phyloP scores from a whole-genome alignment of 1,140 invertebrate species.

The Leptoteleia sp. region DNA sequence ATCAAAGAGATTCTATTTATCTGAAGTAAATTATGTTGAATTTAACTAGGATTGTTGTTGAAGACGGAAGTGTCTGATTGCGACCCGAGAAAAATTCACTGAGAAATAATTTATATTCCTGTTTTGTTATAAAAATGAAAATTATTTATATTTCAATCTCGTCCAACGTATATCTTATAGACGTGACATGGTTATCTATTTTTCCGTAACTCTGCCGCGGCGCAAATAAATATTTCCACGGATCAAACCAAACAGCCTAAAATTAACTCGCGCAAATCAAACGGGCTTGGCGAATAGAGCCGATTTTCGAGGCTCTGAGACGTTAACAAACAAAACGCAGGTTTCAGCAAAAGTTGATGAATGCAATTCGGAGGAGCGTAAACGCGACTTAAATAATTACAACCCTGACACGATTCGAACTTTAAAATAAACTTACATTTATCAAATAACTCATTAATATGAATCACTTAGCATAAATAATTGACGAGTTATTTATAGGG shows the following conservation, averaged over 20 bases:
- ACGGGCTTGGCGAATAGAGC: background rate
- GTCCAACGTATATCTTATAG: background rate
- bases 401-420: constrained; percentile 26
- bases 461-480: constrained; percentile 36
- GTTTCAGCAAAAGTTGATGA: constrained; percentile 2
- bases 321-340: constrained; percentile 6
- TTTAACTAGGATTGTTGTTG: too few relatives aligned
- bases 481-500: constrained; percentile 2
- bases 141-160: too few relatives aligned
- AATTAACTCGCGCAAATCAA: constrained; percentile 20
- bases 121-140: too few relatives aligned
- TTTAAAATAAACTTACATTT: constrained; percentile 41
- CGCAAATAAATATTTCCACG: constrained; percentile 22
- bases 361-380: constrained; percentile 4
- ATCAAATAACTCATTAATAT: constrained; percentile 29
- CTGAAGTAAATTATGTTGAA: too few relatives aligned
- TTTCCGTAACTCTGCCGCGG: background rate
- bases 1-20: too few relatives aligned
- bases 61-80: too few relatives aligned
- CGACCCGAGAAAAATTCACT: too few relatives aligned
- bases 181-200: too few relatives aligned
- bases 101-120: too few relatives aligned
- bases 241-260: constrained; percentile 21
- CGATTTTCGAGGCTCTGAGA: background rate
- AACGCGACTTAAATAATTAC: constrained; percentile 11